phyloP scores from a whole-genome alignment of 2,113 vertebrate genomes.

The Ascaphus truei region DNA sequence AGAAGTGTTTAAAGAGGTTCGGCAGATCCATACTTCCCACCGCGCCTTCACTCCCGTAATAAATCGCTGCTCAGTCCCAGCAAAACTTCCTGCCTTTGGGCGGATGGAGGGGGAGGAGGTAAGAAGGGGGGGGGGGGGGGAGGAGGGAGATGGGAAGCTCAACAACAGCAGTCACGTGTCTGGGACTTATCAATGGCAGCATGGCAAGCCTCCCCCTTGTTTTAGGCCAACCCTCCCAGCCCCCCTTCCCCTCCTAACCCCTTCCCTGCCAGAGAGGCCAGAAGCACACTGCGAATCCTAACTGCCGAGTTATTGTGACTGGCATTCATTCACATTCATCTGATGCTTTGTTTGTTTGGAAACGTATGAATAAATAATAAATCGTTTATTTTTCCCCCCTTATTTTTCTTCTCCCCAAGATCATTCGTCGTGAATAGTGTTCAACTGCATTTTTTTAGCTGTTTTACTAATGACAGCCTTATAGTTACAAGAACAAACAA shows the following conservation, averaged over 20 bases:
- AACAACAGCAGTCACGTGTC: constrained; percentile 18
- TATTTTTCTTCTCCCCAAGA: no score
- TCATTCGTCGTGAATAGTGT: no score
- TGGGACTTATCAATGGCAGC: constrained; percentile 2
- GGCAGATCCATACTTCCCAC: constrained; percentile 25
- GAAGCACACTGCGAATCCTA: no score
- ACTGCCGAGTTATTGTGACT: no score
- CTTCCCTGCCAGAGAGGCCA: background rate
- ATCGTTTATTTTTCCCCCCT: no score
- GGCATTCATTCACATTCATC: no score
- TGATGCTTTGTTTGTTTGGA: no score
- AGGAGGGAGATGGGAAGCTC: constrained; percentile 4
- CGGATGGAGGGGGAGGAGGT: background rate
- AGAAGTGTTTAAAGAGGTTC: constrained; percentile 36
- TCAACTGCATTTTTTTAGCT: no score
- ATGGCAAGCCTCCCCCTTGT: background rate
- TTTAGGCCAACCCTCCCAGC: background rate
- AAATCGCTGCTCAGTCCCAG: background rate
- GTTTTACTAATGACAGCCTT: no score
- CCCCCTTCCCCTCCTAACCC: constrained; percentile 12
- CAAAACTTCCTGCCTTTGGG: constrained; percentile 13
- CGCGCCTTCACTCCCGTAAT: background rate
- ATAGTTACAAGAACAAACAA: no score
- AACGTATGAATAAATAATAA: no score
- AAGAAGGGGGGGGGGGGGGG: constrained; percentile 5